Conservation (phyloP, 1,140 invertebrate genomes). For the Leptopilina boulardi region DNA sequence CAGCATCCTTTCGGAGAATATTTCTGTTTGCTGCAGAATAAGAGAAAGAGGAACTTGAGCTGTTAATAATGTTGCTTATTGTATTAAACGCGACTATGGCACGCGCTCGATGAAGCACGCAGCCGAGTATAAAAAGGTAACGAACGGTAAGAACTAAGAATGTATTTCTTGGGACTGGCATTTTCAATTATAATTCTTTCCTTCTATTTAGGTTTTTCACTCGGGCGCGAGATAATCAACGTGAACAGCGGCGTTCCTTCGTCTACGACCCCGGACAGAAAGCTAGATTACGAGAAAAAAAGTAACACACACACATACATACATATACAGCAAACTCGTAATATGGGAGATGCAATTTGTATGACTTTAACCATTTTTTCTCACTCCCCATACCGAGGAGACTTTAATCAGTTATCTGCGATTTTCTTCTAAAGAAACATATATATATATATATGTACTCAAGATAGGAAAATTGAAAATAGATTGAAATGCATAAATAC, state of each 20-base stretch:
- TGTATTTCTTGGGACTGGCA: conserved; percentile 28
- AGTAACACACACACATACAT: conserved; percentile 19
- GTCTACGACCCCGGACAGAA: conserved; percentile 8
- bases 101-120: conserved; percentile 29
- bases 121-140: conserved; percentile 21
- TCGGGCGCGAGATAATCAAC: conserved; percentile 32
- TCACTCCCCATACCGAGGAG: not conserved
- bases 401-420: conserved; percentile 22
- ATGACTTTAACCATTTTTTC: conserved; percentile 23
- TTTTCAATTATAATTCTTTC: conserved; percentile 34
- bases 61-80: conserved; percentile 29
- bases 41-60: conserved; percentile 9
- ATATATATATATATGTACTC: too few species aligned
- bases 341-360: conserved; percentile 31
- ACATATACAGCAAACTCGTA: conserved; percentile 27
- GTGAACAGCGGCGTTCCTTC: conserved; percentile 32
- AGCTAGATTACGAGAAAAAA: conserved; percentile 27
- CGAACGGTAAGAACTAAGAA: conserved; percentile 16
- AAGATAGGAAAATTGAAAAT: not conserved
- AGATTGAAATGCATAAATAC: conserved; percentile 4
- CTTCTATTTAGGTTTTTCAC: conserved; percentile 21
- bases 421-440: not conserved
- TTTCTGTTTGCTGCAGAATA: not conserved
- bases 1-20: not conserved
- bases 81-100: conserved; percentile 12